These are phyloP conservation scores for Vidua macroura DNA, from an alignment of 2,113 vertebrate species.

Conservation along the genomic window DNA sequence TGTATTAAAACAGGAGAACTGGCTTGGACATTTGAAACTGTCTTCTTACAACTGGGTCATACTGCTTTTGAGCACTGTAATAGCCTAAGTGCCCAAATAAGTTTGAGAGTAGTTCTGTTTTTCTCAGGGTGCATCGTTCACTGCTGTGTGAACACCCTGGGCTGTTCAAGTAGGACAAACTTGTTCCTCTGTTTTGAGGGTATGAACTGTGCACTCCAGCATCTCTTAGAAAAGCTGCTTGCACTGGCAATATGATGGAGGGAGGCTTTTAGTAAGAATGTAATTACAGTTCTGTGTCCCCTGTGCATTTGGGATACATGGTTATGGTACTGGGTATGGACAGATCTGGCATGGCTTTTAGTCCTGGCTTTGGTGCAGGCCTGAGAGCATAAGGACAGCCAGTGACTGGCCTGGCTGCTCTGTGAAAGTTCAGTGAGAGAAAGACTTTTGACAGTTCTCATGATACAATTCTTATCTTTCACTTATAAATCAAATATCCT, in stretches of 20 bases:
- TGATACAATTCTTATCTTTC: not conserved
- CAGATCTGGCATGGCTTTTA: not conserved
- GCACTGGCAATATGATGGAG: not conserved
- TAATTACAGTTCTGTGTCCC: not conserved
- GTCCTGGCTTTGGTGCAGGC: not conserved
- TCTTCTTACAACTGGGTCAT: not conserved
- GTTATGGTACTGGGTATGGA: not conserved
- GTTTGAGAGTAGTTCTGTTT: not conserved
- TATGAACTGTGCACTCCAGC: not conserved
- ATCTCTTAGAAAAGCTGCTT: not conserved
- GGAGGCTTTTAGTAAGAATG: not conserved
- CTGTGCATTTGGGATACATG: not conserved
- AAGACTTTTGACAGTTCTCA: not conserved
- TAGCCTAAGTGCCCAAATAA: not conserved
- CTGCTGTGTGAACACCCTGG: not conserved
- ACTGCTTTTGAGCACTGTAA: not conserved
- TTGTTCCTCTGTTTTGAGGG: not conserved
- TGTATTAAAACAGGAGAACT: constrained; percentile 13
- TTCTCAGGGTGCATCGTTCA: not conserved
- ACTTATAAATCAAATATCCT: not conserved
- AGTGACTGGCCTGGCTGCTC: not conserved
- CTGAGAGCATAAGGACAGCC: not conserved
- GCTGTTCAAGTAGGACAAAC: not conserved
- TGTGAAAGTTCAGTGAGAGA: not conserved
- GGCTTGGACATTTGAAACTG: constrained; percentile 4